These are phyloP conservation scores for Bufotes viridis DNA, from an alignment of 2,797 vertebrate genomes.

Conservation along the genomic window DNA sequence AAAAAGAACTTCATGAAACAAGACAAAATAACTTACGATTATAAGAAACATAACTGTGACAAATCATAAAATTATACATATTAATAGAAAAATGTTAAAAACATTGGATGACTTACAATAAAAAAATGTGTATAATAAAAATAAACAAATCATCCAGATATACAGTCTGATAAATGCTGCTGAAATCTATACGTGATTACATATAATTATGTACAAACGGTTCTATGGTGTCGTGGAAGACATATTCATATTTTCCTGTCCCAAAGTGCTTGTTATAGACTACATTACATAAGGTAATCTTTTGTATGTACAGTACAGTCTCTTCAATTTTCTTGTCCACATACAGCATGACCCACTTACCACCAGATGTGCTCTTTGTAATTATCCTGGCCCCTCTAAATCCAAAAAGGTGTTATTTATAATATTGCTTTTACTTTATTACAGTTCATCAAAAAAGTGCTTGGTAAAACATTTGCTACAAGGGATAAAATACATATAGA, in stretches of 20 bases:
- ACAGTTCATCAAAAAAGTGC: conserved; percentile 54
- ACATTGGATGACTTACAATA: conserved; percentile 69
- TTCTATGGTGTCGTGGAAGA: conserved; percentile 73
- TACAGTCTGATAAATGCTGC: conserved; percentile 70
- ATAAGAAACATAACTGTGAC: conserved; percentile 77
- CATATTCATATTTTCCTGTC: conserved; percentile 66
- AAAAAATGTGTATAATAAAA: conserved; percentile 69
- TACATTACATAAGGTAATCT: conserved; percentile 73
- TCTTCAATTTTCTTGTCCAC: conserved; percentile 50
- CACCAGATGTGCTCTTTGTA: conserved; percentile 23
- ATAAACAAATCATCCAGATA: conserved; percentile 70
- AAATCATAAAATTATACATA: conserved; percentile 77
- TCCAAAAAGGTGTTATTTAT: conserved; percentile 30
- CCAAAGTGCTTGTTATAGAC: conserved; percentile 79
- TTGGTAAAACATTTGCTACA: conserved; percentile 50
- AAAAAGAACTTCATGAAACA: conserved; percentile 73
- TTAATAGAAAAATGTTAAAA: conserved; percentile 72
- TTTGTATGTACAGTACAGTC: conserved; percentile 70
- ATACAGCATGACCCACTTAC: conserved; percentile 50
- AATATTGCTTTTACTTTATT: conserved; percentile 46
- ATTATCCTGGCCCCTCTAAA: conserved; percentile 3
- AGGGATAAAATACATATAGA: conserved; percentile 30
- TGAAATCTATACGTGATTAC: conserved; percentile 71
- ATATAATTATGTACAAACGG: conserved; percentile 72
- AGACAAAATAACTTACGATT: conserved; percentile 79